Base-by-base conservation (phyloP, 2,888 invertebrate species). In the Drosophila siamana region DNA sequence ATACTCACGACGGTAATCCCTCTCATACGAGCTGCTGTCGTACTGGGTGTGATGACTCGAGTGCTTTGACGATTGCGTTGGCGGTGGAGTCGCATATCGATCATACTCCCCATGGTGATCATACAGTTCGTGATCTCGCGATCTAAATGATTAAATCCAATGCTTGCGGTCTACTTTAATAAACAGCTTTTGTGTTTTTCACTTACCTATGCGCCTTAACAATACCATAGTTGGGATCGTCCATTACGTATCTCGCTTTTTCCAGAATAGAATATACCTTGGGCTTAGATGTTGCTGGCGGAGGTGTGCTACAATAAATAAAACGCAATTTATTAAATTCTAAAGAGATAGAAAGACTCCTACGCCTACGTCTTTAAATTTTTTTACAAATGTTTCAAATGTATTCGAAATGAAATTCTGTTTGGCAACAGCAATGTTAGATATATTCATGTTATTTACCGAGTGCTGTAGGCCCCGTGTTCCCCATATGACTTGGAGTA, bases 261-360 rank as follows among this genome's bases (percentile, higher is more conserved):
- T 97, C 97, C 83, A 97, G 92, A 81, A 97, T 97, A 70, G 96
- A 96, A 92, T 97, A 94, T 63, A 97, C 96, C 93, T 97, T 97
- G 50, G 95, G 94, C 92, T 96, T 96, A 52, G 94, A 94, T 57
- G 95, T 81, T 33, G 92, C 83, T 36, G 91, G 91, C 1, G 92
- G 91, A 41, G 92, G 91, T 13, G 91, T 91, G 36, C 91, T 91
- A 63, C 38, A 59, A 60, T 30, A 8, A 36, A 43, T 30, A 7
- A 26, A 22, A n/a, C n/a, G n/a, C 38, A 22, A 51, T 19, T 13
- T 26, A 26, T 0, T 26, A 6, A 26, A 26, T n/a, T n/a, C n/a
- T n/a, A 5, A 26, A 26, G 26, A 6, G 5, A 6, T 24, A 6
- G 24, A 24, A 24, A 24, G 6, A 1, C 24, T 6, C 6, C 3